Conservation (phyloP, 1,140 invertebrate species). For the honey bee (Apis mellifera) region Amel_HAv3.1 CM009933.2:11899501-11900000, state of each 20-base stretch:
- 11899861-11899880: conserved; percentile 24
- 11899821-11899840: conserved; percentile 11
- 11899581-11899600: no score
- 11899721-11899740: neutral
- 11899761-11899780: conserved; percentile 55
- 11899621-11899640: no score
- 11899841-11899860: conserved; percentile 33
- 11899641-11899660: no score
- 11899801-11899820: conserved; percentile 56
- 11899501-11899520: no score
- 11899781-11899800: conserved; percentile 35
- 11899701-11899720: no score
- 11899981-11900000: no score
- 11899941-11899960: neutral
- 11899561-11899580: no score
- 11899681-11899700: no score
- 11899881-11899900: conserved; percentile 29
- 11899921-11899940: neutral
- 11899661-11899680: no score
- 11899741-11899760: conserved; percentile 21
- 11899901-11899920: neutral
- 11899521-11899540: no score
- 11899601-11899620: no score
- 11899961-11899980: neutral
- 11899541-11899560: no score